Percentiles rank a stretch among this genome's conserved stretches.
These are phyloP conservation scores for Oscheius sp. DNA, from an alignment of 2,888 invertebrate species.

Conservation along the genomic window DNA sequence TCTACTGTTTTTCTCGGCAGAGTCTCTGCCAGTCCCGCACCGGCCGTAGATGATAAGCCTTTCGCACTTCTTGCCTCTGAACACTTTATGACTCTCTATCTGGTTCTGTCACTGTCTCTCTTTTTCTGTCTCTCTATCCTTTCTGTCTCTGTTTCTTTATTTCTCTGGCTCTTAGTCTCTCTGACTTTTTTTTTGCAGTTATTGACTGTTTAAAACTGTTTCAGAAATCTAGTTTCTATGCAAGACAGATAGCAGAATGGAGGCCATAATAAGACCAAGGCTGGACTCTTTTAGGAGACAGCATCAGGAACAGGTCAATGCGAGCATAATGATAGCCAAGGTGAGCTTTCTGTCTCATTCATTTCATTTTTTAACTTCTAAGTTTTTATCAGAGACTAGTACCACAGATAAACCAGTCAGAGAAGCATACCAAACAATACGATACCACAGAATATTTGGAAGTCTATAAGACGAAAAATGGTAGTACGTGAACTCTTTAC, in stretches of 20 bases:
- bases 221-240: no score
- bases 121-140: neutral
- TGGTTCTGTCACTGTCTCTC: neutral
- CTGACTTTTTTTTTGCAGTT: neutral
- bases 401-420: neutral
- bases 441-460: neutral
- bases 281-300: constrained; percentile 8
- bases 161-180: no score
- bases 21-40: neutral
- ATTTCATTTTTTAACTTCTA: neutral
- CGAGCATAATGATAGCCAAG: constrained; percentile 11
- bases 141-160: no score
- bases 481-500: neutral
- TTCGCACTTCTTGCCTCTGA: neutral
- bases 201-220: neutral
- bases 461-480: neutral
- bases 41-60: no score
- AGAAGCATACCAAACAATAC: no score
- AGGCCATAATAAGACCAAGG: constrained; percentile 7
- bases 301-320: constrained; percentile 23
- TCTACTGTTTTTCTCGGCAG: neutral
- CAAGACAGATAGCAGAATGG: neutral
- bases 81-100: neutral
- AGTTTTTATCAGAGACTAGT: neutral
- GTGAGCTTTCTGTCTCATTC: neutral